Percentiles rank a stretch among this genome's conserved stretches.
Evolutionary conservation across 2,113 vertebrate species (phyloP).

Genomic region (Orthonyx spaldingii): DNA sequence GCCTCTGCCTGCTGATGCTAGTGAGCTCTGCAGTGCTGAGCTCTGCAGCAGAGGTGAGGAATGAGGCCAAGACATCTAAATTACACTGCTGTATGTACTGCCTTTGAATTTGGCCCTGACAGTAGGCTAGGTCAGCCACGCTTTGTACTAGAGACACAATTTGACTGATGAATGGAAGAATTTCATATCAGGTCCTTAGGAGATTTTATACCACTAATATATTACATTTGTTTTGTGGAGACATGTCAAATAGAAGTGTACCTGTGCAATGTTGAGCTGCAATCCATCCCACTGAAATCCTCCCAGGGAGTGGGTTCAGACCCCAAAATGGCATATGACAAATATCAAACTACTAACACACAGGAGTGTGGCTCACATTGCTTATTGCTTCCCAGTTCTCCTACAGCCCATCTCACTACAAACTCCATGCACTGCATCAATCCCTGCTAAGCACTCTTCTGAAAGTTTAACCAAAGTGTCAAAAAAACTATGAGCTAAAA

Average conservation of each 20-base stretch:
- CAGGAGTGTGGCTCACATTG: not conserved
- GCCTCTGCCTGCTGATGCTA: not conserved
- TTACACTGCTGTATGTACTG: not conserved
- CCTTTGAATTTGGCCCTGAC: not conserved
- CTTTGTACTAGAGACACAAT: not conserved
- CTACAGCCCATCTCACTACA: not conserved
- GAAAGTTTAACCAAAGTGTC: not conserved
- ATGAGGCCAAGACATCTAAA: conserved; percentile 25
- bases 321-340: not conserved
- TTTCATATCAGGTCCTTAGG: not conserved
- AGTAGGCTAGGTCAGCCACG: not conserved
- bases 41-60: conserved; percentile 1
- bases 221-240: not conserved
- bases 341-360: not conserved
- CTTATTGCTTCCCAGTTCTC: not conserved
- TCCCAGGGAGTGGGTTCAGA: not conserved
- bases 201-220: not conserved
- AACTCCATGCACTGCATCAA: not conserved
- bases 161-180: not conserved
- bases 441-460: not conserved
- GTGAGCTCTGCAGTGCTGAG: not conserved
- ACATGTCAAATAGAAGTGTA: not conserved
- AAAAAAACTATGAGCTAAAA: not conserved
- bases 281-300: not conserved
- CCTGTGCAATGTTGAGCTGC: not conserved